A percentile compares a stretch with the other conserved stretches of the same genome.
Evolutionary conservation across 1,140 invertebrate species (phyloP).

Genomic region (Aphelenchoides besseyi): DNA sequence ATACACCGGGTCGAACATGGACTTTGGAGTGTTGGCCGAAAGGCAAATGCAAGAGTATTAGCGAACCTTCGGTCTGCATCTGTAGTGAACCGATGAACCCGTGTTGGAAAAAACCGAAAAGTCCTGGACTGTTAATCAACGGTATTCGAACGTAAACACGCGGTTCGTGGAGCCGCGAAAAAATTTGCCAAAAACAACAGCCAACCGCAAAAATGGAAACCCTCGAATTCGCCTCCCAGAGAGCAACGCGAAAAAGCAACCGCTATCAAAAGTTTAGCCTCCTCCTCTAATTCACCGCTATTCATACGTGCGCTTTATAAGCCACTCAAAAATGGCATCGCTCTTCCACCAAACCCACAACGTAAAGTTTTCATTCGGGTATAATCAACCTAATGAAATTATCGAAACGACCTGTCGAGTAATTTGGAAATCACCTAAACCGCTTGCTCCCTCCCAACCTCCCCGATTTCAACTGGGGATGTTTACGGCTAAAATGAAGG

Average conservation of each 20-base stretch:
- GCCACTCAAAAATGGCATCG: conserved; percentile 1
- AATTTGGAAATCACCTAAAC: no score
- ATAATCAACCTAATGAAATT: no score
- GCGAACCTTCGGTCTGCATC: conserved; percentile 8
- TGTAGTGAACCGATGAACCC: background rate
- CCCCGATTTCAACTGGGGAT: no score
- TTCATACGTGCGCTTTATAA: conserved; percentile 1
- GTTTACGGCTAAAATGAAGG: no score
- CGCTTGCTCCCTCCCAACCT: no score
- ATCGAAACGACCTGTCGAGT: no score
- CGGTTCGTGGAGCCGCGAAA: background rate
- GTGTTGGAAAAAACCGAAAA: background rate
- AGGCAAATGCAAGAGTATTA: conserved; percentile 48
- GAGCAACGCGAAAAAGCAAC: background rate
- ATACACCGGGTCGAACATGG: conserved; percentile 40
- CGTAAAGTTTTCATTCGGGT: no score
- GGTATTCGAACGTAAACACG: background rate
- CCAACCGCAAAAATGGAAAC: background rate
- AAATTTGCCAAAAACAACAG: background rate
- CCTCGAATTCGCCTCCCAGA: background rate
- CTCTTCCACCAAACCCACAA: background rate
- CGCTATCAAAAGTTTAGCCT: conserved; percentile 5
- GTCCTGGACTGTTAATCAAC: background rate
- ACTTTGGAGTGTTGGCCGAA: conserved; percentile 51
- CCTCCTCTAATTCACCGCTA: background rate